Percentiles rank a stretch among this genome's conserved stretches.
These are phyloP conservation scores for Dysidea cf. avara DNA, from an alignment of 37 sponge, comb jelly and placozoan genomes.

Conservation along the genomic window DNA sequence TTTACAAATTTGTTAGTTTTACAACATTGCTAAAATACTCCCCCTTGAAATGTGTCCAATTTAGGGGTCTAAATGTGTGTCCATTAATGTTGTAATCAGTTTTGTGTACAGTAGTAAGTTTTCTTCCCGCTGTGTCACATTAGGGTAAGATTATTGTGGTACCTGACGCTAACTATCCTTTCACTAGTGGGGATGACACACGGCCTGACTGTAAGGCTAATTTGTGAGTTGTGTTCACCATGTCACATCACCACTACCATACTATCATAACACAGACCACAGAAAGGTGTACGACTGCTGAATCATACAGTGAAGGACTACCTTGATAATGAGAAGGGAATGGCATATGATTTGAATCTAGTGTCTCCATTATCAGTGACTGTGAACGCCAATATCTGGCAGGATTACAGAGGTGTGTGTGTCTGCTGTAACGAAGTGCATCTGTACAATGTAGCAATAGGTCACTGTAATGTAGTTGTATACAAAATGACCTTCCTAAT, in stretches of 20 bases:
- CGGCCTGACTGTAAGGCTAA: slow-evolving; percentile 6
- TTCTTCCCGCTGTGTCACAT: too few relatives aligned
- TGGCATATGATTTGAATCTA: background rate
- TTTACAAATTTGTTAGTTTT: too few relatives aligned
- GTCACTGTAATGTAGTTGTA: too few relatives aligned
- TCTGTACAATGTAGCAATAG: too few relatives aligned
- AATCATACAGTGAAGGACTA: slow-evolving; percentile 9
- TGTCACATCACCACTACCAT: background rate
- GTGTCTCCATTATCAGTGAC: slow-evolving; percentile 61
- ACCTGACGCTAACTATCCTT: slow-evolving; percentile 56
- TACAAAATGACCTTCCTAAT: too few relatives aligned
- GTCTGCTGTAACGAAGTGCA: too few relatives aligned
- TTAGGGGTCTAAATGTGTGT: too few relatives aligned
- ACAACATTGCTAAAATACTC: too few relatives aligned
- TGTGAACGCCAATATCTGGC: slow-evolving; percentile 80
- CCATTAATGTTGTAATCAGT: too few relatives aligned
- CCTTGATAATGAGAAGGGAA: background rate
- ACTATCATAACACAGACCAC: slow-evolving; percentile 29
- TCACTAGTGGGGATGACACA: slow-evolving; percentile 52
- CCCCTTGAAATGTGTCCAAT: too few relatives aligned
- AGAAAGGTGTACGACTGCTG: slow-evolving; percentile 21
- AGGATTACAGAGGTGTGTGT: slow-evolving; percentile 79
- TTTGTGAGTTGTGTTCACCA: slow-evolving; percentile 21
- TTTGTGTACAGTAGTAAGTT: too few relatives aligned
- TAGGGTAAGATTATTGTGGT: slow-evolving; percentile 5